A percentile compares a stretch with the other conserved stretches of the same genome.
Evolutionary conservation across 2,797 vertebrate genomes (phyloP).

Genomic region (Podarcis lilfordi): DNA sequence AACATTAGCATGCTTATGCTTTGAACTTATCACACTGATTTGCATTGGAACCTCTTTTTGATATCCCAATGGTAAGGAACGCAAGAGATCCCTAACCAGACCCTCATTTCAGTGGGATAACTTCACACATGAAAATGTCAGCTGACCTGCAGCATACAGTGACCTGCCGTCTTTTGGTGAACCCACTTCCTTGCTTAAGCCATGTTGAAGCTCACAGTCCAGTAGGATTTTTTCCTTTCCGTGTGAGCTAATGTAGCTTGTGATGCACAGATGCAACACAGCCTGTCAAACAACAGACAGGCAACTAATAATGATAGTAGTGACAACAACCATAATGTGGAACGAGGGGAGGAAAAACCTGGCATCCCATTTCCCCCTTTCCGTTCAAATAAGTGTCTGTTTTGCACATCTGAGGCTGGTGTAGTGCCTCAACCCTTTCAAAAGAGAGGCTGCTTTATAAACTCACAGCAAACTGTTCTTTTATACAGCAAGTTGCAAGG

Average conservation of each 20-base stretch:
- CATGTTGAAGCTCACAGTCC: conserved; percentile 42
- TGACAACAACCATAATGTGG: not conserved
- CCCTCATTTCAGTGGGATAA: not conserved
- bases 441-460: conserved; percentile 64
- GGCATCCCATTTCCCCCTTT: conserved; percentile 38
- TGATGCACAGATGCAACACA: conserved; percentile 45
- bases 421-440: conserved; percentile 63
- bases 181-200: conserved; percentile 41
- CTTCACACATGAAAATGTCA: conserved; percentile 39
- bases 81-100: conserved; percentile 29
- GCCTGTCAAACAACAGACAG: conserved; percentile 46
- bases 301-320: conserved; percentile 21
- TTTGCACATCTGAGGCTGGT: conserved; percentile 55
- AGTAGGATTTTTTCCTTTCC: conserved; percentile 28
- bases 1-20: conserved; percentile 51
- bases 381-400: conserved; percentile 60
- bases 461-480: conserved; percentile 59
- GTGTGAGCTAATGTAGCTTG: conserved; percentile 36
- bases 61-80: conserved; percentile 41
- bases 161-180: not conserved
- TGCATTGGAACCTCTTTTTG: conserved; percentile 47
- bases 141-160: conserved; percentile 34
- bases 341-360: not conserved
- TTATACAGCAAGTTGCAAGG: conserved; percentile 63
- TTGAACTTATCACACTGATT: conserved; percentile 66